A percentile compares a stretch with the other conserved stretches of the same genome.
Conservation (phyloP, 2,888 invertebrate genomes). For the Metalampra italica region DNA sequence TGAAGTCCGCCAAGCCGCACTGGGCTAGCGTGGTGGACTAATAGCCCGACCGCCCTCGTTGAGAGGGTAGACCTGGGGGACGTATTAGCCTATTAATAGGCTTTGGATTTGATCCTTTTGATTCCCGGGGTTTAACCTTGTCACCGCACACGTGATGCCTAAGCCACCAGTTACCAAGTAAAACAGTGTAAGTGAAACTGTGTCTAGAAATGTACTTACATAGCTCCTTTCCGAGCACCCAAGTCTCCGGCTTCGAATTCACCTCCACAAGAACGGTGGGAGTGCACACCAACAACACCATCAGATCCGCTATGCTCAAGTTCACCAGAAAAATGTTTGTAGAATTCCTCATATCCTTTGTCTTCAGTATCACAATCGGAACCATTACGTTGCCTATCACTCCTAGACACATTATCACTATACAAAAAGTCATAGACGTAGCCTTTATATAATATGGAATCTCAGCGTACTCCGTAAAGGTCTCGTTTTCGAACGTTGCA, state of each 20-base stretch:
- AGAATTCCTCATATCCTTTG: slow-evolving; percentile 96
- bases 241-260: slow-evolving; percentile 93
- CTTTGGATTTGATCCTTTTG: no score
- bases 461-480: slow-evolving; percentile 72
- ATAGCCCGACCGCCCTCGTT: no score
- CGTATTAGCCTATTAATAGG: no score
- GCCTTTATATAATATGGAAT: slow-evolving; percentile 92
- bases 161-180: no score
- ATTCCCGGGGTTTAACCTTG: no score
- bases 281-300: slow-evolving; percentile 94
- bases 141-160: no score
- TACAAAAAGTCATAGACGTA: slow-evolving; percentile 92
- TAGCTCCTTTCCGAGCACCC: slow-evolving; percentile 94
- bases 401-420: slow-evolving; percentile 92
- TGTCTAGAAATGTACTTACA: slow-evolving; percentile 87
- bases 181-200: no score
- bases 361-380: slow-evolving; percentile 93
- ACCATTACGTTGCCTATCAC: slow-evolving; percentile 96
- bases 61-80: no score
- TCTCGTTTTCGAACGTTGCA: slow-evolving; percentile 39
- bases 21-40: no score
- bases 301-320: slow-evolving; percentile 93
- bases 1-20: no score
- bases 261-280: slow-evolving; percentile 97
- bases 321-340: slow-evolving; percentile 97